Percentiles rank a stretch among this genome's conserved stretches.
These are phyloP conservation scores for Tautogolabrus adspersus DNA, from an alignment of 2,113 vertebrate genomes.

Conservation along the genomic window DNA sequence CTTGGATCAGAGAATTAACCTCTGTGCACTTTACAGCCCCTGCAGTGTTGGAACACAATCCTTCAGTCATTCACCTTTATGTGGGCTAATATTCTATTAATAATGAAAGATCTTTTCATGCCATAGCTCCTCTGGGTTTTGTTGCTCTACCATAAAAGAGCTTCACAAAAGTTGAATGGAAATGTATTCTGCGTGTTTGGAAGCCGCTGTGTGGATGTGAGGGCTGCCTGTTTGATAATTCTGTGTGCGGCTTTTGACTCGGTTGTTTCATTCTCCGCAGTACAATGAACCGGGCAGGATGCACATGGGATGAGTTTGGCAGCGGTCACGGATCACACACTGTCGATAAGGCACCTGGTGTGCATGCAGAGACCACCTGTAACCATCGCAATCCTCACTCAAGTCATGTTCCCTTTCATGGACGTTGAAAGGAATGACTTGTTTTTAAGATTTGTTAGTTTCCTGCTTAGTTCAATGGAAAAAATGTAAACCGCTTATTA, in stretches of 20 bases:
- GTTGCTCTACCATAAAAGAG: constrained; percentile 65
- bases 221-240: constrained; percentile 40
- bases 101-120: constrained; percentile 78
- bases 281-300: constrained; percentile 16
- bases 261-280: constrained; percentile 26
- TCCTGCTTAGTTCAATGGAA: neutral
- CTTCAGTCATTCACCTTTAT: constrained; percentile 79
- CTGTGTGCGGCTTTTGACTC: constrained; percentile 17
- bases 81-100: constrained; percentile 81
- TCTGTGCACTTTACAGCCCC: constrained; percentile 74
- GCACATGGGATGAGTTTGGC: constrained; percentile 16
- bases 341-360: constrained; percentile 24
- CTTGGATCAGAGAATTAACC: constrained; percentile 86
- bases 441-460: neutral
- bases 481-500: neutral
- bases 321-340: constrained; percentile 22
- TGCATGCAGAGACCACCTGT: constrained; percentile 8
- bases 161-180: constrained; percentile 69
- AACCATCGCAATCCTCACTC: neutral
- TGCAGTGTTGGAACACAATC: constrained; percentile 75
- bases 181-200: constrained; percentile 52
- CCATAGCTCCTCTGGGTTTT: constrained; percentile 66
- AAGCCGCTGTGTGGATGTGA: constrained; percentile 44
- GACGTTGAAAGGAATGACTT: neutral
- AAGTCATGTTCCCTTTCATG: neutral